Conservation (phyloP, 2,888 invertebrate genomes). For the Eilema caniola region DNA sequence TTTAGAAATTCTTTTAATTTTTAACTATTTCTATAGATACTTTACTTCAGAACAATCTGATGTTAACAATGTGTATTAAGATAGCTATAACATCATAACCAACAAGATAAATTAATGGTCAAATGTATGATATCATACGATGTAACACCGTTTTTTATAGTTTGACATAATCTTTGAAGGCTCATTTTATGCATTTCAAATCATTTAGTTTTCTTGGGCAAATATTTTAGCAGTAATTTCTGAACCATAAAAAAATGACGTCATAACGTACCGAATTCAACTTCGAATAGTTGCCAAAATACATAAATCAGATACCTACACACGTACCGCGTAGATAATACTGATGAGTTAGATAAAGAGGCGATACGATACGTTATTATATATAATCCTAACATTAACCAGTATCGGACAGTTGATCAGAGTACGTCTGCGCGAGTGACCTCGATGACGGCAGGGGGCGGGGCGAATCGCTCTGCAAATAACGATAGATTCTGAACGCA, state of each 20-base stretch:
- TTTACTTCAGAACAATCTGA: slow-evolving; percentile 25
- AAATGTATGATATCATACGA: slow-evolving; percentile 60
- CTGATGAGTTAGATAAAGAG: slow-evolving; percentile 20
- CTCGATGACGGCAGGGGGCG: slow-evolving; percentile 70
- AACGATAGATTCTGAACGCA: slow-evolving; percentile 58
- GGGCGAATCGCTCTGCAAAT: slow-evolving; percentile 62
- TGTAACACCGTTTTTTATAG: slow-evolving; percentile 47
- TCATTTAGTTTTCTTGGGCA: neutral
- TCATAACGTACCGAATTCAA: slow-evolving; percentile 16
- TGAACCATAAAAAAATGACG: slow-evolving; percentile 20
- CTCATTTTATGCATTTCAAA: neutral
- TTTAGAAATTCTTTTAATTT: slow-evolving; percentile 25
- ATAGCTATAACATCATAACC: slow-evolving; percentile 63
- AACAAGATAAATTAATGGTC: slow-evolving; percentile 58
- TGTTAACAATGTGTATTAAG: slow-evolving; percentile 38
- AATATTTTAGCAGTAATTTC: slow-evolving; percentile 15
- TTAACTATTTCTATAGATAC: neutral
- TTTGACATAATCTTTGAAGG: slow-evolving; percentile 50
- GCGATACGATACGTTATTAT: slow-evolving; percentile 41
- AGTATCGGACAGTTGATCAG: slow-evolving; percentile 60
- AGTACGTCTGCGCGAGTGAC: slow-evolving; percentile 71
- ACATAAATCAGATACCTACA: slow-evolving; percentile 21
- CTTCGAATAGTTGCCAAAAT: slow-evolving; percentile 28
- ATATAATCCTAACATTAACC: slow-evolving; percentile 55
- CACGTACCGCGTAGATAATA: slow-evolving; percentile 20